These are phyloP conservation scores for Amazona finschi DNA, from an alignment of 2,797 vertebrate genomes.

Conservation along the genomic window DNA sequence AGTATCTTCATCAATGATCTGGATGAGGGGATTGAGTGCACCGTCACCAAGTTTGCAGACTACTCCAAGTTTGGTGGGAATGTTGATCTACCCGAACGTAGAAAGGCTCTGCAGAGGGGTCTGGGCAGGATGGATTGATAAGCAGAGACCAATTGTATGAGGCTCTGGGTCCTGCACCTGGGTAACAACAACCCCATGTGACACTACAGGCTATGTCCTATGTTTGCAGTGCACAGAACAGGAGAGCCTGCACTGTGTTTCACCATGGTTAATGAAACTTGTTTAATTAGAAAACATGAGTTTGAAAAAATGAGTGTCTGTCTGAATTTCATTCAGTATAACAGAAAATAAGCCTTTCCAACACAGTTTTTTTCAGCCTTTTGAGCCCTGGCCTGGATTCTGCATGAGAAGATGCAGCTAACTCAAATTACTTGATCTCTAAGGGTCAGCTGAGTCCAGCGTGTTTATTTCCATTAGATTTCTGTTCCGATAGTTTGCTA, in stretches of 20 bases:
- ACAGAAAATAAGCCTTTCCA: neutral
- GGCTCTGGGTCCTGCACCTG: neutral
- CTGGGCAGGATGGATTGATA: neutral
- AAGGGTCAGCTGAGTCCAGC: neutral
- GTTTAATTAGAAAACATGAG: neutral
- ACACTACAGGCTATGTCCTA: rapidly evolving
- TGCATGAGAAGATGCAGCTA: neutral
- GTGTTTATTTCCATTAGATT: neutral
- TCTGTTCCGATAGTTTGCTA: neutral
- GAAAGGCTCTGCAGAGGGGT: neutral
- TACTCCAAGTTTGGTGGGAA: neutral
- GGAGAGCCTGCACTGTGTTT: neutral
- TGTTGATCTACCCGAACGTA: neutral
- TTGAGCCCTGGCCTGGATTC: neutral
- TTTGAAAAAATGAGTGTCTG: neutral
- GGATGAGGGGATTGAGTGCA: neutral
- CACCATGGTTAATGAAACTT: neutral
- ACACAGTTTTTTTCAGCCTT: neutral
- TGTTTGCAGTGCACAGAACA: neutral
- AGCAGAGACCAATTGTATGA: neutral
- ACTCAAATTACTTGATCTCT: neutral
- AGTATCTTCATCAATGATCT: neutral
- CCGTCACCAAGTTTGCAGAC: neutral
- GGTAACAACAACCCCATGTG: neutral
- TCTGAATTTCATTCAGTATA: neutral